These are phyloP conservation scores for Alitta virens DNA, from an alignment of 2,888 invertebrate species.

Conservation along the genomic window DNA sequence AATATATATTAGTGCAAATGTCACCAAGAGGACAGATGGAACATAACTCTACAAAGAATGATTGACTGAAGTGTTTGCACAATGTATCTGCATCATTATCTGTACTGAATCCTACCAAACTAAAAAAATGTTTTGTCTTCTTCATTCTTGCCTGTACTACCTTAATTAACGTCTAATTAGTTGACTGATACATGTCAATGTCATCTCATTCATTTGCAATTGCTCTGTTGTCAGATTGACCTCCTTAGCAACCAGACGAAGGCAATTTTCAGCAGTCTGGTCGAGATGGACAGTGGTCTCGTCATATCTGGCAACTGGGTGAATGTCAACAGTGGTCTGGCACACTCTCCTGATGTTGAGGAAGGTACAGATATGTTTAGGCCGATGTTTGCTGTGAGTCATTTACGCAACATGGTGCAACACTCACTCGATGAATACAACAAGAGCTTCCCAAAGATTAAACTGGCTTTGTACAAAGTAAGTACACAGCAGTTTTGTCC, in stretches of 20 bases:
- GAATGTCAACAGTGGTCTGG: neutral
- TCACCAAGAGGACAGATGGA: no score
- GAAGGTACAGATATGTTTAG: slow-evolving; percentile 49
- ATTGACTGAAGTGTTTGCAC: no score
- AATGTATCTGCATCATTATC: no score
- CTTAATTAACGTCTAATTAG: no score
- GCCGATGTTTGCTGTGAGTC: slow-evolving; percentile 31
- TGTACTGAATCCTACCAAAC: no score
- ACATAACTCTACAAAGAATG: no score
- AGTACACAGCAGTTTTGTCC: no score
- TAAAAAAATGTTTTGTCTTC: no score
- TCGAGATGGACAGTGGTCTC: slow-evolving; percentile 53
- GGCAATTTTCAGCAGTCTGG: slow-evolving; percentile 52
- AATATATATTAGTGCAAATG: no score
- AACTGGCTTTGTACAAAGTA: slow-evolving; percentile 52
- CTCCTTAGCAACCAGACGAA: slow-evolving; percentile 40
- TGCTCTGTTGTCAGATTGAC: neutral
- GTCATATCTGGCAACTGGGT: slow-evolving; percentile 48
- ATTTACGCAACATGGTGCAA: slow-evolving; percentile 33
- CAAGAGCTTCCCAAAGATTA: slow-evolving; percentile 52
- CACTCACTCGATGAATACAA: slow-evolving; percentile 55
- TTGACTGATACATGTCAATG: neutral
- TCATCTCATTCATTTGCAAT: neutral
- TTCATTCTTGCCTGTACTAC: no score
- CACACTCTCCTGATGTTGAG: slow-evolving; percentile 40